A percentile compares a stretch with the other conserved stretches of the same genome.
These are phyloP conservation scores for Galeruca laticollis DNA, from an alignment of 2,888 invertebrate genomes.

Conservation along the genomic window DNA sequence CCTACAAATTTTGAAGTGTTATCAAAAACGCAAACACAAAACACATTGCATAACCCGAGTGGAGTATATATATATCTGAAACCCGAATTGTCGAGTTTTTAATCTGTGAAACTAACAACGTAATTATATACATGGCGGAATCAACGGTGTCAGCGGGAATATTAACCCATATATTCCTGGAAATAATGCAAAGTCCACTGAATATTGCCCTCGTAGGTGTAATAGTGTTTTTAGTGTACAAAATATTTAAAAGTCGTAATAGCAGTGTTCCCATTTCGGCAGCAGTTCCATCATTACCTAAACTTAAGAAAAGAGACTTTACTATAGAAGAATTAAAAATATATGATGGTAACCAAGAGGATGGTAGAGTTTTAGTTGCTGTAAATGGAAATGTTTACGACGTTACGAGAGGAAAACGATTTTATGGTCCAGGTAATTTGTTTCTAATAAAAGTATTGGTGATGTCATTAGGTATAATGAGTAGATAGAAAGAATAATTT, in stretches of 20 bases:
- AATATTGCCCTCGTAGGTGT: slow-evolving; percentile 78
- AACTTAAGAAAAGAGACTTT: slow-evolving; percentile 89
- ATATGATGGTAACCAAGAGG: slow-evolving; percentile 88
- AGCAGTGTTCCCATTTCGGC: slow-evolving; percentile 60
- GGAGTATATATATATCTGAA: no score
- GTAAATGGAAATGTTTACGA: slow-evolving; percentile 97
- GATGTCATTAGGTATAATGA: slow-evolving; percentile 34
- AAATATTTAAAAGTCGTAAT: slow-evolving; percentile 75
- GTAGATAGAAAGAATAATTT: background rate
- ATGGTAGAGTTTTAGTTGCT: slow-evolving; percentile 90
- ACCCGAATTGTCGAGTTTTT: no score
- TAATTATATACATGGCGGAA: slow-evolving; percentile 60
- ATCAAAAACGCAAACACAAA: no score
- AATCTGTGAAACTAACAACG: slow-evolving; percentile 23
- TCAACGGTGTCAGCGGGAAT: slow-evolving; percentile 60
- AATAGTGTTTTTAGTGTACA: slow-evolving; percentile 80
- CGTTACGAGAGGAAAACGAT: slow-evolving; percentile 88
- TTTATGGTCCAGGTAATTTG: slow-evolving; percentile 91
- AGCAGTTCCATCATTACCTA: slow-evolving; percentile 77
- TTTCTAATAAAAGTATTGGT: slow-evolving; percentile 20
- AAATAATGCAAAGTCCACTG: slow-evolving; percentile 78
- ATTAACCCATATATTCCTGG: slow-evolving; percentile 68
- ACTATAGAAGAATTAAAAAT: slow-evolving; percentile 87
- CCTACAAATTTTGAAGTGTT: no score
- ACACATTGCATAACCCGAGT: no score